These are phyloP conservation scores for Anthopleura xanthogrammica DNA, from an alignment of 92 coral and sea anemone species.

Conservation along the genomic window DNA sequence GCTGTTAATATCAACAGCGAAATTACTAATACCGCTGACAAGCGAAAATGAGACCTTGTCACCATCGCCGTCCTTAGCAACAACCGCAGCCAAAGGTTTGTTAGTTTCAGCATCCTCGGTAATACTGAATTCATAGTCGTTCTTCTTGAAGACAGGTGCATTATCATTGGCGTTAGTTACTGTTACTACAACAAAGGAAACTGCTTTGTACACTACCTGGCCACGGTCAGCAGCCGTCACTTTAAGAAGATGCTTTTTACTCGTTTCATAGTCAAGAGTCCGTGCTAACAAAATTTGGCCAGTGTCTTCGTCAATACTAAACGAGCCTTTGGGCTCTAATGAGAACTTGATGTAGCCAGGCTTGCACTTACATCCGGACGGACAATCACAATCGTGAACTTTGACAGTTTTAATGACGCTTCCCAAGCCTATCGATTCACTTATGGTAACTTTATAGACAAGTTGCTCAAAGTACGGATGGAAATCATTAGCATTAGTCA, in stretches of 20 bases:
- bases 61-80: slow-evolving; percentile 82
- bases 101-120: slow-evolving; percentile 69
- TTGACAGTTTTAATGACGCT: slow-evolving; percentile 50
- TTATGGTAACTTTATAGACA: slow-evolving; percentile 43
- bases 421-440: slow-evolving; percentile 62
- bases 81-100: slow-evolving; percentile 75
- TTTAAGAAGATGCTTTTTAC: slow-evolving; percentile 47
- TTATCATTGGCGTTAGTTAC: slow-evolving; percentile 72
- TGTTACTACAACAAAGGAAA: slow-evolving; percentile 47
- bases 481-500: slow-evolving; percentile 75
- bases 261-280: slow-evolving; percentile 66
- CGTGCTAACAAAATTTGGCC: slow-evolving; percentile 66
- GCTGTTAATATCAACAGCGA: slow-evolving; percentile 28
- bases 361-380: slow-evolving; percentile 49
- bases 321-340: slow-evolving; percentile 39
- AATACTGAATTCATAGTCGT: slow-evolving; percentile 72
- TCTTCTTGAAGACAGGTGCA: slow-evolving; percentile 56
- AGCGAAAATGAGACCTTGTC: slow-evolving; percentile 47
- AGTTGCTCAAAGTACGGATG: slow-evolving; percentile 48
- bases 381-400: slow-evolving; percentile 83
- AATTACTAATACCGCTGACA: slow-evolving; percentile 32
- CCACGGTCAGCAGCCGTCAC: slow-evolving; percentile 74
- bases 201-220: slow-evolving; percentile 24
- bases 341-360: slow-evolving; percentile 60
- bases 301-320: slow-evolving; percentile 54